Conservation (phyloP, 2,113 vertebrate species). For the Odobenus rosmarus region DNA sequence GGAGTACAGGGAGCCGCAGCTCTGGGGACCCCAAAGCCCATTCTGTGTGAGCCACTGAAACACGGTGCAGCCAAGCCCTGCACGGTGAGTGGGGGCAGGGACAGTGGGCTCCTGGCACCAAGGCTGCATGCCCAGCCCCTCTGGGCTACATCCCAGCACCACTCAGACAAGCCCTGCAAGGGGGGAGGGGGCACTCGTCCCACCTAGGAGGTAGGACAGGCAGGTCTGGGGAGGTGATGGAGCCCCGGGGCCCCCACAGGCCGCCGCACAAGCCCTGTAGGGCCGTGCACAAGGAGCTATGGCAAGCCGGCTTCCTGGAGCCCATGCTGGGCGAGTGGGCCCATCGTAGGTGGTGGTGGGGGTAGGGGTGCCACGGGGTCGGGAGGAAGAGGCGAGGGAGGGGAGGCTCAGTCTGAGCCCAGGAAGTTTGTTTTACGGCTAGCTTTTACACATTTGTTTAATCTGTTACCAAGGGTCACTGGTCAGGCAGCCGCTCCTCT, state of each 20-base stretch:
- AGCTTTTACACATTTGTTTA: constrained; percentile 83
- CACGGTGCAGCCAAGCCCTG: not conserved
- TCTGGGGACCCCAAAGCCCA: not conserved
- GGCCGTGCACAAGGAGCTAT: fast-evolving
- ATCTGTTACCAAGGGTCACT: constrained; percentile 82
- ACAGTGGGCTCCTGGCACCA: not conserved
- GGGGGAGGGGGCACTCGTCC: not conserved
- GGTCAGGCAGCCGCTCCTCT: constrained; percentile 73
- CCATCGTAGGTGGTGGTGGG: fast-evolving
- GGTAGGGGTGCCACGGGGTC: fast-evolving
- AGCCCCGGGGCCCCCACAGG: not conserved
- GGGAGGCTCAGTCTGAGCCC: constrained; percentile 27
- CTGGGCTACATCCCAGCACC: not conserved
- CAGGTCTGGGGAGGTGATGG: not conserved
- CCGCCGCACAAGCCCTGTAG: fast-evolving
- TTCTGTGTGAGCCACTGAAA: not conserved
- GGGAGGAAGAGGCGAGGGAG: fast-evolving
- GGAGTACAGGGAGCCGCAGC: no score
- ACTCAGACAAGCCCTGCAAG: not conserved
- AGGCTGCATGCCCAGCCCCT: not conserved
- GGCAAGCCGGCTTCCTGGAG: not conserved
- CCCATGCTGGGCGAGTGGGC: not conserved
- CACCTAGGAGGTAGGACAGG: no score
- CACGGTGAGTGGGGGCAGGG: not conserved
- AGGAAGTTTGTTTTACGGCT: constrained; percentile 67